Base-by-base conservation (phyloP, 2,797 vertebrate genomes). In the Melanogrammus aeglefinus region DNA sequence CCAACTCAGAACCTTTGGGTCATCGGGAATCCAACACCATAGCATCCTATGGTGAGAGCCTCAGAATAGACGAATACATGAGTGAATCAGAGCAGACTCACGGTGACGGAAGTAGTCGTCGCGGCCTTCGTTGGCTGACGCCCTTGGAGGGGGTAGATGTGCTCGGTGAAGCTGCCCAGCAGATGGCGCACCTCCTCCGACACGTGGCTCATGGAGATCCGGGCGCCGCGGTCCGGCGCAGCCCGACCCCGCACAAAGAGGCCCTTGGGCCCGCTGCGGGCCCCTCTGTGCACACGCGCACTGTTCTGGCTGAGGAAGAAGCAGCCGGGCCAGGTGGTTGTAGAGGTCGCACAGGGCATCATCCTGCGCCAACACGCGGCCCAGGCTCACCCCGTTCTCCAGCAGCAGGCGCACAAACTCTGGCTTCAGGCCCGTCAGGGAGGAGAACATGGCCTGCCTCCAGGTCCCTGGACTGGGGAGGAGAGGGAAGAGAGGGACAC, bases 361-460 rank as follows among this genome's bases (percentile, higher is more conserved):
- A 73, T 96, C 93, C 16, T 91, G 85, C 13, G 93, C 90, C 83
- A 96, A 95, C 74, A 97, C 96, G 14, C 97, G 95, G 80, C 92
- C 88, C 79, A 99, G 90, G 63, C 63, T 93, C 83, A 98, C 95
- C 0, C 97, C 98, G 2, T 97, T 96, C 88, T 98, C 98, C 90
- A 99, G 91, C 84, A 99, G 95, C 35, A 99, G 95, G 82, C 91
- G 95, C 84, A 98, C 96, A 82, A 99, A 99, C 82, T 96, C 91
- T 0, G 96, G 95, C 86, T 97, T 98, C 92, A 97, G 94, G 81
- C 95, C 92, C 51, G 96, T 92, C 82, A 99, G 94, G 13, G 98
- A 97, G 0, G 95, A 96, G 14, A 92, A 91, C 97, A 98, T 97
- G 87, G 95, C 91, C 0, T 93, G 90, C 81, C n/a, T 98, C 95